Evolutionary conservation across 2,888 invertebrate genomes (phyloP).

Genomic region (Rotaria macrura): DNA sequence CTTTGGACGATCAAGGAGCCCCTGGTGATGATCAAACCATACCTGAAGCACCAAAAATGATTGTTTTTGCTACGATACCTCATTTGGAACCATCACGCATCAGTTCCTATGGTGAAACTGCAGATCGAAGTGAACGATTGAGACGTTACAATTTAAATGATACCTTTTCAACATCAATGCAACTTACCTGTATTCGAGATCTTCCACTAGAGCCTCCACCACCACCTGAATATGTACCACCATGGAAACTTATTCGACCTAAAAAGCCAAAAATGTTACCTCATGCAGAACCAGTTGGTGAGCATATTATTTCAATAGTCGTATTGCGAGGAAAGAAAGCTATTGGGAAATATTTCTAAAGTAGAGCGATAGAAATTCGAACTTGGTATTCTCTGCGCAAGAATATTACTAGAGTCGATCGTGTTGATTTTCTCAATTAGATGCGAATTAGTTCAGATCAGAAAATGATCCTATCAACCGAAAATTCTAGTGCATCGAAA

Average conservation of each 20-base stretch:
- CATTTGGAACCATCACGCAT: conserved; percentile 35
- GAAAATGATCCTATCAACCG: too few species aligned
- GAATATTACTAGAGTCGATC: too few species aligned
- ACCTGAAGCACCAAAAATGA: conserved; percentile 47
- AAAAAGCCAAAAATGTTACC: conserved; percentile 44
- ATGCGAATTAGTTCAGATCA: too few species aligned
- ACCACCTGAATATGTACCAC: conserved; percentile 45
- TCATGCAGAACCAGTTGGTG: conserved; percentile 45
- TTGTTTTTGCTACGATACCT: conserved; percentile 47
- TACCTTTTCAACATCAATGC: conserved; percentile 47
- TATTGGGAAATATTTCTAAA: too few species aligned
- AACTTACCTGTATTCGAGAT: conserved; percentile 46
- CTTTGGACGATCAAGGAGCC: neutral
- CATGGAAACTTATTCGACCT: conserved; percentile 50
- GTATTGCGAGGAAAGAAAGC: too few species aligned
- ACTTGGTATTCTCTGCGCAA: too few species aligned
- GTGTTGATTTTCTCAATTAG: too few species aligned
- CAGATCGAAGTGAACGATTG: conserved; percentile 47
- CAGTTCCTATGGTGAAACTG: conserved; percentile 35
- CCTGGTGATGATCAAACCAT: neutral
- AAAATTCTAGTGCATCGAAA: too few species aligned
- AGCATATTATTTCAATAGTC: conserved; percentile 25
- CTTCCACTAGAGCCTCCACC: conserved; percentile 48
- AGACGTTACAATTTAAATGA: conserved; percentile 42
- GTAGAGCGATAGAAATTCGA: too few species aligned